Base-by-base conservation (phyloP, 92 coral and sea anemone genomes). In the Paragorgia papillata region DNA sequence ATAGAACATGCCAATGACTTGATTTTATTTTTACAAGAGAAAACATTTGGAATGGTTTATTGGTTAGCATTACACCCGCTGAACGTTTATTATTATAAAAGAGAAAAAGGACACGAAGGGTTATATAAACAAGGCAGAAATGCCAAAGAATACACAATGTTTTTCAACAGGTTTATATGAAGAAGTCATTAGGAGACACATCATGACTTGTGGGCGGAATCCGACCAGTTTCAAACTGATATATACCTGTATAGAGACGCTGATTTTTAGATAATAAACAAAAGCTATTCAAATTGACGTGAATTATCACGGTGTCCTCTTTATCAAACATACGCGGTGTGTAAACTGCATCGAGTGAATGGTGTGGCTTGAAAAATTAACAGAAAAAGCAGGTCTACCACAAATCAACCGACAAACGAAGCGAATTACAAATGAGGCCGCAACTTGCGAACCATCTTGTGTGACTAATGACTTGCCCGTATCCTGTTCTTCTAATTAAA, bases 111-210 rank as follows among this genome's bases (percentile, higher is more conserved):
- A 55, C 46, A 48, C n/a, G 22, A 71, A 53, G 33, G 78, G 78
- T 71, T 71, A 55, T 30, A 71, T 34, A 71, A 71, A 71, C 64
- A 71, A 71, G 28, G 3, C n/a, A 18, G 44, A 32, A 15, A 71
- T 71, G 78, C 78, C 78, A 71, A 71, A 53, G 37, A 30, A 54
- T 53, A 71, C 78, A 71, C 65, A 71, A 31, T 71, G 78, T 71
- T 71, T 71, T 71, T 71, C 78, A 71, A 71, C 78, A 71, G 78
- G 62, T 71, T n/a, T 71, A 71, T 71, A 26, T 53, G 78, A 71
- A 71, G 78, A 71, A 71, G 62, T 71, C 78, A 71, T 71, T 71
- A 71, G 41, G 12, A 58, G 54, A 27, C 5, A 17, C 51, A 32
- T 71, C 34, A 33, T 1, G 8, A 35, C 13, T 64, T 28, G 78